A percentile compares a stretch with the other conserved stretches of the same genome.
phyloP scores from a whole-genome alignment of 2,888 invertebrate species.

The Hanleya hanleyi region DNA sequence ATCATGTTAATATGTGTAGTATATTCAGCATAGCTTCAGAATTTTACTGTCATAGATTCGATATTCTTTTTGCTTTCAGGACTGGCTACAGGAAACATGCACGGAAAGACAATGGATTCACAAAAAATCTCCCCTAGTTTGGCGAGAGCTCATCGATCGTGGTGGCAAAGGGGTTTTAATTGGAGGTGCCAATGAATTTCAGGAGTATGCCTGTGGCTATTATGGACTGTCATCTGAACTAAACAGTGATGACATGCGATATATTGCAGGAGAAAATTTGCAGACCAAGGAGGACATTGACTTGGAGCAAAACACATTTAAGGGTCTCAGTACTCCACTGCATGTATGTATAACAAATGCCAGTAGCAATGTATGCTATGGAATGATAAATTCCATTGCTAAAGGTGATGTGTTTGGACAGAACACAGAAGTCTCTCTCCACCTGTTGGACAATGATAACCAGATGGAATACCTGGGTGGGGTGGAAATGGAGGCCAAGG shows the following conservation, averaged over 20 bases:
- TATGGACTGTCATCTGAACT: constrained; percentile 68
- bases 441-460: constrained; percentile 51
- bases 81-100: constrained; percentile 66
- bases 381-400: constrained; percentile 53
- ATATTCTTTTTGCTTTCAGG: too few relatives aligned
- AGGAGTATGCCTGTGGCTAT: constrained; percentile 70
- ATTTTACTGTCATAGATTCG: too few relatives aligned
- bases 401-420: constrained; percentile 66
- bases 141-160: constrained; percentile 73
- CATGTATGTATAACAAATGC: constrained; percentile 69
- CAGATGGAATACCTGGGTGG: constrained; percentile 50
- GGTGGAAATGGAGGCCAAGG: constrained; percentile 64
- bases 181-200: constrained; percentile 73
- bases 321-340: constrained; percentile 56
- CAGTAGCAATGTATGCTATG: constrained; percentile 55
- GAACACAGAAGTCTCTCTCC: constrained; percentile 58
- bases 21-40: too few relatives aligned
- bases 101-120: constrained; percentile 67
- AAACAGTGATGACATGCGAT: constrained; percentile 62
- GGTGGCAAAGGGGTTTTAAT: constrained; percentile 73
- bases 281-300: constrained; percentile 59
- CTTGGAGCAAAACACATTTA: constrained; percentile 53
- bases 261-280: constrained; percentile 66
- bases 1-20: too few relatives aligned
- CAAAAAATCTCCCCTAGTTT: constrained; percentile 70